Conservation (phyloP, 2,797 vertebrate genomes). For the Spatula clypeata region DNA sequence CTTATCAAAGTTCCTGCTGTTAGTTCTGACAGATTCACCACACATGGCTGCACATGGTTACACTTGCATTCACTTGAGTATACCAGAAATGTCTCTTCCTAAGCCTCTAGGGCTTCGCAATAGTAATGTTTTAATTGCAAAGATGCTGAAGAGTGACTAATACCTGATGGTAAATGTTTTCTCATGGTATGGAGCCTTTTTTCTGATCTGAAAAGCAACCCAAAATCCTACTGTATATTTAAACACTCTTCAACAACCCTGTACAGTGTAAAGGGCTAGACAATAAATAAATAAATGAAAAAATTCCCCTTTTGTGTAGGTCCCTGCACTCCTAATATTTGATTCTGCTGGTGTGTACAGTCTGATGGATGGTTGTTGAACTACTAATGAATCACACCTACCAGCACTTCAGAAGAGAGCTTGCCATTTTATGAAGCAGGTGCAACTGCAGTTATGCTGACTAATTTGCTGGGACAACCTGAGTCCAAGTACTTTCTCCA, state of each 20-base stretch:
- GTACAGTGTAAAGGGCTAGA: not conserved
- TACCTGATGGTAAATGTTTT: not conserved
- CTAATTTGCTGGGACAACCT: not conserved
- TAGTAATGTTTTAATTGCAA: slow-evolving; percentile 81
- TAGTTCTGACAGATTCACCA: slow-evolving; percentile 84
- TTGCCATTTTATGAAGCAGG: not conserved
- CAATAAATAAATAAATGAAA: no score
- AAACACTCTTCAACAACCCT: not conserved
- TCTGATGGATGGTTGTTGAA: not conserved
- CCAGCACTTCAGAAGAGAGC: not conserved
- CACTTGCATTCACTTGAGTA: slow-evolving; percentile 51
- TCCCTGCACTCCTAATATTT: not conserved
- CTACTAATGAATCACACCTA: not conserved
- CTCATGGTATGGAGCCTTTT: not conserved
- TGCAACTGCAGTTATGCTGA: not conserved
- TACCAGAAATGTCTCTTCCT: slow-evolving; percentile 64
- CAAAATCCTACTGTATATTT: not conserved
- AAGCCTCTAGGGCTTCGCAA: slow-evolving; percentile 43
- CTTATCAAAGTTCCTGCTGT: slow-evolving; percentile 79
- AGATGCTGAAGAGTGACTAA: slow-evolving; percentile 42
- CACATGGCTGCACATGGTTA: slow-evolving; percentile 81
- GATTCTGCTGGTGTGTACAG: not conserved
- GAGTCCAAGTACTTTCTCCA: not conserved
- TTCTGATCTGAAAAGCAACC: not conserved
- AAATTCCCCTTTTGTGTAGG: not conserved